phyloP scores from a whole-genome alignment of 1,140 invertebrate genomes.

The Melipona quadrifasciata region DNA sequence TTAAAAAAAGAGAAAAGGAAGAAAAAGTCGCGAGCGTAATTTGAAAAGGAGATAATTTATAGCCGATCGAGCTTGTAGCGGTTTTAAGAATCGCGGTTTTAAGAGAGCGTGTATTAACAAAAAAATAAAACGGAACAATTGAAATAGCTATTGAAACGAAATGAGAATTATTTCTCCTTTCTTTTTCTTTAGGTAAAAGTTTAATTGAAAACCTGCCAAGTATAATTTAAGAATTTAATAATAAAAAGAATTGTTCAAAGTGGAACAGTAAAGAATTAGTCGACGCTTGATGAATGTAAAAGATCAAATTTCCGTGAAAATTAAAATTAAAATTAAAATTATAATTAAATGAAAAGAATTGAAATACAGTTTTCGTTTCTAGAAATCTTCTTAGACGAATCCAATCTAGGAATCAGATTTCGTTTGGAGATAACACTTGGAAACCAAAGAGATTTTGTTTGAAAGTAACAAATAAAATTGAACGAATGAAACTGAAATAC shows the following conservation, averaged over 20 bases:
- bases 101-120: too few relatives aligned
- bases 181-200: not conserved
- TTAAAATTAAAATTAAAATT: too few relatives aligned
- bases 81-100: too few relatives aligned
- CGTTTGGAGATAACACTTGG: too few relatives aligned
- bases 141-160: not conserved
- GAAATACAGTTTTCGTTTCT: too few relatives aligned
- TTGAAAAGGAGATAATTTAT: not conserved
- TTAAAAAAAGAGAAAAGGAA: not conserved
- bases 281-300: not conserved
- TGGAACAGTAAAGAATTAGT: not conserved
- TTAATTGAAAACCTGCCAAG: not conserved
- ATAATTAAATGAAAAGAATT: too few relatives aligned
- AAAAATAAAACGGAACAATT: not conserved
- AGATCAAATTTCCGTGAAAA: not conserved
- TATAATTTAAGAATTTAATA: not conserved
- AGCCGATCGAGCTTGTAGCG: not conserved
- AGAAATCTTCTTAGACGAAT: too few relatives aligned
- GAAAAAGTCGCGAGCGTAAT: too few relatives aligned
- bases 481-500: too few relatives aligned
- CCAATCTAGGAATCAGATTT: too few relatives aligned
- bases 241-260: not conserved
- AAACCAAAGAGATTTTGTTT: too few relatives aligned
- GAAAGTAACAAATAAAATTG: too few relatives aligned
- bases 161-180: not conserved